Conservation (phyloP, 2,888 invertebrate species). For the Volucella zonaria region DNA sequence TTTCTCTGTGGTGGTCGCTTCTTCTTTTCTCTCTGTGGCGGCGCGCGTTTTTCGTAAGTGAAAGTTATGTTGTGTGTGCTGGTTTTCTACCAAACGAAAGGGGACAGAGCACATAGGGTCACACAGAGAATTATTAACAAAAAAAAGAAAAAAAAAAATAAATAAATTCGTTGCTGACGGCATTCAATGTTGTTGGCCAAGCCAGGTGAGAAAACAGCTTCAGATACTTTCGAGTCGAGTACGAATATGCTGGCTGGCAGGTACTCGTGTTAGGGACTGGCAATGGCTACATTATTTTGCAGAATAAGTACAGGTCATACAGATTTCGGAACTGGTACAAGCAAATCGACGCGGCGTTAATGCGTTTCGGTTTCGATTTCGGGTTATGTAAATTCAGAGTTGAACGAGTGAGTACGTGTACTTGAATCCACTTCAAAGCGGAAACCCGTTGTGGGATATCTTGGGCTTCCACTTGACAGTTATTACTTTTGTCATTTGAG, state of each 20-base stretch:
- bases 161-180: slow-evolving; percentile 5
- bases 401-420: slow-evolving; percentile 8
- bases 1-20: slow-evolving; percentile 30
- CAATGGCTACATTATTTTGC: slow-evolving; percentile 38
- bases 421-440: slow-evolving; percentile 30
- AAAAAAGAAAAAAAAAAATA: neutral
- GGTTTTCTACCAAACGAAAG: slow-evolving; percentile 6
- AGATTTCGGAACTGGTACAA: neutral
- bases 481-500: slow-evolving; percentile 12
- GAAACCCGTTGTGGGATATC: slow-evolving; percentile 46
- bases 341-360: slow-evolving; percentile 12
- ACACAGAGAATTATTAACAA: slow-evolving; percentile 29
- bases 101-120: slow-evolving; percentile 28
- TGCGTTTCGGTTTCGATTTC: slow-evolving; percentile 56
- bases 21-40: slow-evolving; percentile 21
- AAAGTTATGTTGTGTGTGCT: slow-evolving; percentile 54
- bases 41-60: slow-evolving; percentile 53
- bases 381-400: slow-evolving; percentile 60
- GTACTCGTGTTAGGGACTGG: slow-evolving; percentile 21
- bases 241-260: slow-evolving; percentile 1
- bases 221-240: slow-evolving; percentile 2
- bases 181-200: neutral
- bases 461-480: slow-evolving; percentile 57
- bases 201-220: too few species aligned
- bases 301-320: slow-evolving; percentile 50